A percentile compares a stretch with the other conserved stretches of the same genome.
These are phyloP conservation scores for Uromys caudimaculatus DNA, from an alignment of 2,797 vertebrate species.

Conservation along the genomic window DNA sequence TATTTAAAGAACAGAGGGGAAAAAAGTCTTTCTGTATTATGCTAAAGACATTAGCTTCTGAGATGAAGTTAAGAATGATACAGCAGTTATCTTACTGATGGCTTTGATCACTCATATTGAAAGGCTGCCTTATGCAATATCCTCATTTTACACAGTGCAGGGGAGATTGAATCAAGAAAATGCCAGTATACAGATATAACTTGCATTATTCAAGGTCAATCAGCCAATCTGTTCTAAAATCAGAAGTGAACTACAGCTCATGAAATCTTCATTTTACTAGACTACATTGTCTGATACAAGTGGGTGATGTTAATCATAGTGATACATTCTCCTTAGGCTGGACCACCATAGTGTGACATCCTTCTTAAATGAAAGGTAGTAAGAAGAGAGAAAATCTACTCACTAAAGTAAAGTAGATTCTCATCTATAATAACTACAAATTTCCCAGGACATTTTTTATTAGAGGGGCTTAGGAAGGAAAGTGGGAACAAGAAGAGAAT, in stretches of 20 bases:
- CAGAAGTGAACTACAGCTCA: slow-evolving; percentile 39
- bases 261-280: background rate
- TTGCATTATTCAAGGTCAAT: background rate
- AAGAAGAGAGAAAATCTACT: background rate
- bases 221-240: slow-evolving; percentile 50
- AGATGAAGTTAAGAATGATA: background rate
- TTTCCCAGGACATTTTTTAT: background rate
- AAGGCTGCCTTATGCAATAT: background rate
- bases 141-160: background rate
- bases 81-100: background rate
- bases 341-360: background rate
- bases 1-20: background rate
- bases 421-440: background rate
- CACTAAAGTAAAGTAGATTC: background rate
- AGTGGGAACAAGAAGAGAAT: background rate
- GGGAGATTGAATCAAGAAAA: background rate
- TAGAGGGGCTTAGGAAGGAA: too few relatives aligned
- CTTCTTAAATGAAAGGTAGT: background rate
- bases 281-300: background rate
- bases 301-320: background rate
- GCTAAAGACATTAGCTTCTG: background rate
- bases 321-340: background rate
- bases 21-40: background rate
- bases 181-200: background rate
- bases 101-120: slow-evolving; percentile 27